phyloP scores from a whole-genome alignment of 2,113 vertebrate genomes.

The Anguilla japonica region DNA sequence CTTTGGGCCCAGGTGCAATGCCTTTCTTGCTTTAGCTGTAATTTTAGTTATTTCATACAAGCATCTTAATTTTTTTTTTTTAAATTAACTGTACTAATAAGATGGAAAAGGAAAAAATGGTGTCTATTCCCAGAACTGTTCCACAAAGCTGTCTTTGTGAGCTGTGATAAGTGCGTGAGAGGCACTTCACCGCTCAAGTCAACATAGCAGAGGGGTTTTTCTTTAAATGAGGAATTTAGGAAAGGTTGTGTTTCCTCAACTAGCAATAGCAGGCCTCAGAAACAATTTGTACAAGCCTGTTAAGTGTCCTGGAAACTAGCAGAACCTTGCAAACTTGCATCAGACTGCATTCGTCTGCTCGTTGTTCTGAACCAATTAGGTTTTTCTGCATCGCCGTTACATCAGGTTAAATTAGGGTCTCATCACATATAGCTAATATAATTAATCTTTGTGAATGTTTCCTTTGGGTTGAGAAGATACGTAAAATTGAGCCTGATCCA shows the following conservation, averaged over 20 bases:
- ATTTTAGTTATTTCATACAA: no score
- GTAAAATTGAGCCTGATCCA: no score
- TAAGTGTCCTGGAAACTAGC: background rate
- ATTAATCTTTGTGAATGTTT: no score
- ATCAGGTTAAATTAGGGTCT: no score
- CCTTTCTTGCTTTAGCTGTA: no score
- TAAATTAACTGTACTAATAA: background rate
- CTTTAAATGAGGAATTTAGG: background rate
- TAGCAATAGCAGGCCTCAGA: background rate
- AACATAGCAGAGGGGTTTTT: background rate
- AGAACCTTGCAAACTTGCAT: background rate
- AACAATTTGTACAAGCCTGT: background rate
- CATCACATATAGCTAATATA: no score
- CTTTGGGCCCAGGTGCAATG: no score
- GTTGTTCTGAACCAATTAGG: background rate
- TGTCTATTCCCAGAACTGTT: background rate
- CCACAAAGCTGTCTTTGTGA: background rate
- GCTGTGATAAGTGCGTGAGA: background rate
- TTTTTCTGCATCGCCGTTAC: no score
- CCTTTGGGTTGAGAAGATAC: no score
- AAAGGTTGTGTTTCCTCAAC: background rate
- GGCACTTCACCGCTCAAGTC: background rate
- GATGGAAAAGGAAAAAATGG: background rate
- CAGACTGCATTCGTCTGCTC: background rate
- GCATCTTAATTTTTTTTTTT: background rate